Base-by-base conservation (phyloP, 2,113 vertebrate species). In the Grantiella picta region DNA sequence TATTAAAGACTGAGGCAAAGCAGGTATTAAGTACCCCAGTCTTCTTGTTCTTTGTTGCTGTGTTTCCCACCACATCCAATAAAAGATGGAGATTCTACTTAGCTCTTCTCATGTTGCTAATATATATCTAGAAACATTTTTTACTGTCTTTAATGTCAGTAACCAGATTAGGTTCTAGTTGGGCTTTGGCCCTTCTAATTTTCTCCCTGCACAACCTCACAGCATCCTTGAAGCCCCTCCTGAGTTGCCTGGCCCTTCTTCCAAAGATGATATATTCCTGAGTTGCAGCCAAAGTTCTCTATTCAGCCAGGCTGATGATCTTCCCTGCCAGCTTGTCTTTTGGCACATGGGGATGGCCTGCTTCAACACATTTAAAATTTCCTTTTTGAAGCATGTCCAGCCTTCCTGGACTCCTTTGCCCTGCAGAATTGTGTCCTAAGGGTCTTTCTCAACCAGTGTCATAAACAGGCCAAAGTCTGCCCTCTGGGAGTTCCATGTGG, bases 401-500 rank as follows among this genome's bases (percentile, higher is more conserved):
- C 63, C 22, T 54, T 61, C 13, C 14, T 64, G 85, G 36, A 27
- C 27, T 80, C 31, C 21, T 61, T 69, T 40, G 35, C 7, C 15
- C 47, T 69, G 54, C 63, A 76, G 63, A 31, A 54, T 40, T 69
- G 7, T 15, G 29, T 42, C 47, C n/a, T 27, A 49, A 28, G 21
- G 35, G 18, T 12, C 70, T 19, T 47, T 49, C 29, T 83, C 63
- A 63, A 16, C 21, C 22, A 70, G 23, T 15, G 13, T 29, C 42
- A 24, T n/a, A 15, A 50, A 44, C 5, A 78, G 57, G 15, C 27
- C 44, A 29, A 36, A 64, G 28, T 40, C 36, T 78, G 11, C 36
- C 33, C 7, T 64, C 15, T 78, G 16, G 27, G 20, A n/a, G 23
- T 33, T 35, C 52, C 57, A 0, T 1, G 0, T 9, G 33, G 44